Percentiles rank a stretch among this genome's conserved stretches.
phyloP scores from a whole-genome alignment of 2,797 vertebrate genomes.

The Onychomys leucogaster region DNA sequence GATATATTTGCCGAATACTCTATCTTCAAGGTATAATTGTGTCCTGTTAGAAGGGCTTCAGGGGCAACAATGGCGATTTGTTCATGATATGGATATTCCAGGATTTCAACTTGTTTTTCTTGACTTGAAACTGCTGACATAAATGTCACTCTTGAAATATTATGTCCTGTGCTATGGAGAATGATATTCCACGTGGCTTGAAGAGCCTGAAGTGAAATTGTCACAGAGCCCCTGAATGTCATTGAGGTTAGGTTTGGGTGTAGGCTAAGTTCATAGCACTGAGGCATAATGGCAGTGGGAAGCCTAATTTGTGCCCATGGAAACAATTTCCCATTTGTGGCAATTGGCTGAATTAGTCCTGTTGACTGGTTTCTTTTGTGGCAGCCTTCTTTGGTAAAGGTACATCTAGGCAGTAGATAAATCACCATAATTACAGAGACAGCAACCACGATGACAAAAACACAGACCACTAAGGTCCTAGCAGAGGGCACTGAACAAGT shows the following conservation, averaged over 20 bases:
- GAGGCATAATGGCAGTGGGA: constrained; percentile 90
- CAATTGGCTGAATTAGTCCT: constrained; percentile 89
- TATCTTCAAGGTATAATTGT: constrained; percentile 90
- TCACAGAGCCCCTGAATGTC: constrained; percentile 91
- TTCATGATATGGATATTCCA: constrained; percentile 93
- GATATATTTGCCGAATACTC: constrained; percentile 93
- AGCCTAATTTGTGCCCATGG: constrained; percentile 94
- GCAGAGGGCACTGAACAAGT: constrained; percentile 91
- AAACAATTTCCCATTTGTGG: constrained; percentile 92
- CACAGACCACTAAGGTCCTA: constrained; percentile 91
- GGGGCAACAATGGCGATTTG: constrained; percentile 93
- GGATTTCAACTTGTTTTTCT: constrained; percentile 85
- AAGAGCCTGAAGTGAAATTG: constrained; percentile 89
- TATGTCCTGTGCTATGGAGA: constrained; percentile 93
- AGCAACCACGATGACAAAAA: constrained; percentile 91
- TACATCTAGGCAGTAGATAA: constrained; percentile 95
- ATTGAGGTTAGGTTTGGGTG: constrained; percentile 92
- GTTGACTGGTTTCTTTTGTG: constrained; percentile 88
- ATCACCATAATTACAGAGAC: constrained; percentile 92
- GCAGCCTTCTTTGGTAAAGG: constrained; percentile 97
- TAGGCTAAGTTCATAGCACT: constrained; percentile 92
- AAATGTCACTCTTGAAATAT: constrained; percentile 91
- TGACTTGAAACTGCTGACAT: constrained; percentile 86
- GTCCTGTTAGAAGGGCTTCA: constrained; percentile 89
- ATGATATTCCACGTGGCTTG: constrained; percentile 91